These are phyloP conservation scores for Hemitrygon akajei DNA, from an alignment of 2,797 vertebrate species.

Conservation along the genomic window DNA sequence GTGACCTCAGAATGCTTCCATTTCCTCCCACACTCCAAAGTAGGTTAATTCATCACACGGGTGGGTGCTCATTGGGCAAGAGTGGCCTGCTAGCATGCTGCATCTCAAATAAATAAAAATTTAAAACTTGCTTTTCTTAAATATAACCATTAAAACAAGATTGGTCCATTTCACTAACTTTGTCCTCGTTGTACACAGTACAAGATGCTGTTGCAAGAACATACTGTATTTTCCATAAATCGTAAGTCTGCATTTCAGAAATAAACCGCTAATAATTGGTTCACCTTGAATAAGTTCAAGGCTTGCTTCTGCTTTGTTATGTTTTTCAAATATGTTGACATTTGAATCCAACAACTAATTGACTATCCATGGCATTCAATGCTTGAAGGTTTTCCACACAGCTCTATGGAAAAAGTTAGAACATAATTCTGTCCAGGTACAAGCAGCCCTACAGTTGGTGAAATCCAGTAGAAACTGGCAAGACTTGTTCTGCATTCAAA, in stretches of 20 bases:
- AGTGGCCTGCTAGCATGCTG: too few relatives aligned
- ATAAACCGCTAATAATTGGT: background rate
- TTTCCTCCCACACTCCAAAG: too few relatives aligned
- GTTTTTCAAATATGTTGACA: background rate
- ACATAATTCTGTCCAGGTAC: conserved; percentile 11
- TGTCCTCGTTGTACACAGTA: background rate
- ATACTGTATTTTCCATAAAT: background rate
- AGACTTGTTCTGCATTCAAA: background rate
- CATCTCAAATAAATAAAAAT: too few relatives aligned
- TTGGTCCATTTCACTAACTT: background rate
- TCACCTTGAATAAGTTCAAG: conserved; percentile 27
- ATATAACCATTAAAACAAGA: background rate
- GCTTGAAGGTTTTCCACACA: background rate
- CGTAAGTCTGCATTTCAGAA: conserved; percentile 11
- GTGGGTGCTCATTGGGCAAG: too few relatives aligned
- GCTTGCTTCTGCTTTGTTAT: conserved; percentile 15
- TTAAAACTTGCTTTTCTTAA: background rate
- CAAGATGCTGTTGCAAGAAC: background rate
- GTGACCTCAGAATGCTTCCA: too few relatives aligned
- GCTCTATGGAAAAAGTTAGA: background rate
- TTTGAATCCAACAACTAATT: conserved; percentile 29
- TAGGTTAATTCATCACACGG: too few relatives aligned
- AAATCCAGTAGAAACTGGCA: conserved; percentile 15
- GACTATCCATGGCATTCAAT: background rate
- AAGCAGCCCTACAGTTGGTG: background rate